Evolutionary conservation across 2,888 invertebrate species (phyloP).

Genomic region (Epistrophella euchroma): DNA sequence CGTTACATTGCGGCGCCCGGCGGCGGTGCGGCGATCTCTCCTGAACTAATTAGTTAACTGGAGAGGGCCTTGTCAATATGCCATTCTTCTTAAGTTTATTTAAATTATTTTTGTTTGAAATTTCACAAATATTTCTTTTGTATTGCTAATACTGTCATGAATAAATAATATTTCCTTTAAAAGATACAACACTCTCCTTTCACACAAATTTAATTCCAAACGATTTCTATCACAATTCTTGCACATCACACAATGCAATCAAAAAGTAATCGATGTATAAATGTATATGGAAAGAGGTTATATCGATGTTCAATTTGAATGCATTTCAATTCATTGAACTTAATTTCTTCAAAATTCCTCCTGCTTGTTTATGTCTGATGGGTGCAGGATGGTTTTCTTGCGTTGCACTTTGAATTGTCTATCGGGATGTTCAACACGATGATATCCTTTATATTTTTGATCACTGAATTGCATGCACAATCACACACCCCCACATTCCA

Average conservation of each 20-base stretch:
- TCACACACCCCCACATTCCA: neutral
- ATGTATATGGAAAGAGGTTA: neutral
- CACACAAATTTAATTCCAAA: too few species aligned
- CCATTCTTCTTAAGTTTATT: too few species aligned
- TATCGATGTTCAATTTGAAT: conserved; percentile 50
- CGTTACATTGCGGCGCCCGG: too few species aligned
- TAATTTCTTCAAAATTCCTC: conserved; percentile 15
- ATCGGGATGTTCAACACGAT: conserved; percentile 58
- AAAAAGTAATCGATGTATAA: conserved; percentile 51
- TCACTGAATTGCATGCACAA: conserved; percentile 65
- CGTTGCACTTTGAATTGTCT: conserved; percentile 58
- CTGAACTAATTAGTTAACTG: too few species aligned
- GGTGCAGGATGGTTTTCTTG: neutral
- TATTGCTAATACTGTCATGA: too few species aligned
- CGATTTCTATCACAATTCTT: conserved; percentile 36
- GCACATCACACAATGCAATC: conserved; percentile 16
- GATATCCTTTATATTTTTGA: conserved; percentile 70
- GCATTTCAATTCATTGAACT: conserved; percentile 58
- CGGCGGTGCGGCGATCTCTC: too few species aligned
- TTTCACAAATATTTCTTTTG: too few species aligned
- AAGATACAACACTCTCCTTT: too few species aligned
- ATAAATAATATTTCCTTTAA: too few species aligned
- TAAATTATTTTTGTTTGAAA: too few species aligned
- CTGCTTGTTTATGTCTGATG: neutral
- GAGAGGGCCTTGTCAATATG: too few species aligned